Conservation (phyloP, 2,113 vertebrate species). For the Lasiurus borealis region DNA sequence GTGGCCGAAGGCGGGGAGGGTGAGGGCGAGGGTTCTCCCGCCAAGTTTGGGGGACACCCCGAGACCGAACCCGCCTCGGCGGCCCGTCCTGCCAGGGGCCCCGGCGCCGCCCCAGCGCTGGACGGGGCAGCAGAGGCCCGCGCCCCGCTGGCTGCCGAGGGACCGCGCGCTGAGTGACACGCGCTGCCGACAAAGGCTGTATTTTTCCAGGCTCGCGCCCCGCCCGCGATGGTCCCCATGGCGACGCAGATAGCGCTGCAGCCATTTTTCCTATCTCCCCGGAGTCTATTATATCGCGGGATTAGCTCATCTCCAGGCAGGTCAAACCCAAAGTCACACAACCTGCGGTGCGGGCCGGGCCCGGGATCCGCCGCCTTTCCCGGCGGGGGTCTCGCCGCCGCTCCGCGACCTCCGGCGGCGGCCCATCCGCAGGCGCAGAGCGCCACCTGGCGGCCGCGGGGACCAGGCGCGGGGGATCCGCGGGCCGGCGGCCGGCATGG, state of each 20-base stretch:
- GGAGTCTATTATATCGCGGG: slow-evolving; percentile 97
- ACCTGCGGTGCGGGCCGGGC: slow-evolving; percentile 90
- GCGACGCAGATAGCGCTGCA: slow-evolving; percentile 95
- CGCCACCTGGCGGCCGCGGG: slow-evolving; percentile 85
- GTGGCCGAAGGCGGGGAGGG: background rate
- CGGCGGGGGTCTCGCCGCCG: slow-evolving; percentile 77
- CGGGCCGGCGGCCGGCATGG: background rate
- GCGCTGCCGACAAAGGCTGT: slow-evolving; percentile 92
- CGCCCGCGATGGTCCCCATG: slow-evolving; percentile 97
- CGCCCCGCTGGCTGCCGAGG: background rate
- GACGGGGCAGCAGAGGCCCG: background rate
- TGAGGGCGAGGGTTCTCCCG: background rate
- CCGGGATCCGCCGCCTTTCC: slow-evolving; percentile 81
- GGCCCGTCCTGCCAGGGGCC: background rate
- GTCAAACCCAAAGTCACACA: slow-evolving; percentile 98
- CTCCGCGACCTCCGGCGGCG: slow-evolving; percentile 73
- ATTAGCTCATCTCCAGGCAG: slow-evolving; percentile 98
- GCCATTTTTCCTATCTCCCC: slow-evolving; percentile 97
- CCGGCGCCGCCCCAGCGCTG: background rate
- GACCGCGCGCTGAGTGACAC: slow-evolving; percentile 90
- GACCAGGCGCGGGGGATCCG: background rate
- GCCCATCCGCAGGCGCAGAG: slow-evolving; percentile 81
- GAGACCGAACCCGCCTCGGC: background rate
- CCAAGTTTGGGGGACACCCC: background rate
- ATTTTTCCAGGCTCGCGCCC: slow-evolving; percentile 93